These are phyloP conservation scores for Euura saliciscinereae DNA, from an alignment of 1,140 invertebrate species.

Conservation along the genomic window DNA sequence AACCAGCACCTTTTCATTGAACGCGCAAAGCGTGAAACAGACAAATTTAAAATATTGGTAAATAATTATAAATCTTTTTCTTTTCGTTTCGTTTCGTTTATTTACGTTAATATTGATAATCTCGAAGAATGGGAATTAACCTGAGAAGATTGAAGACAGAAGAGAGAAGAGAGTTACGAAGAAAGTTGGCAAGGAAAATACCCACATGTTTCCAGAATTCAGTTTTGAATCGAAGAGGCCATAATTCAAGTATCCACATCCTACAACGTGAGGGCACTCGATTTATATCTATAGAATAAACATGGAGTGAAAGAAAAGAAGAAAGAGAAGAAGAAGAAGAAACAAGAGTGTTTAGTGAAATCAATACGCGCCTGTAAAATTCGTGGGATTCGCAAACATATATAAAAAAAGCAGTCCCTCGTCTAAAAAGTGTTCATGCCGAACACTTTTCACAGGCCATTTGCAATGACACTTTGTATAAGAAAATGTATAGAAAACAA, in stretches of 20 bases:
- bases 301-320: conserved; percentile 13
- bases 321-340: background rate
- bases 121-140: background rate
- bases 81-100: too few species aligned
- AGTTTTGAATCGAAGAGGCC: background rate
- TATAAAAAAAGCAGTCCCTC: conserved; percentile 31
- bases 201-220: background rate
- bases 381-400: conserved; percentile 30
- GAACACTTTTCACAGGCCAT: conserved; percentile 4
- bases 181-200: too few species aligned
- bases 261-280: background rate
- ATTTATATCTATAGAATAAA: background rate
- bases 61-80: background rate
- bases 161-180: background rate
- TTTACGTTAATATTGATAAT: background rate
- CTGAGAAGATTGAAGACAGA: background rate
- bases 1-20: background rate
- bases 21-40: background rate
- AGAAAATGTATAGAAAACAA: conserved; percentile 6
- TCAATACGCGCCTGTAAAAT: background rate
- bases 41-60: background rate
- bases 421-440: background rate
- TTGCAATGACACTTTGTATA: conserved; percentile 25
- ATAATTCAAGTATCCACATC: background rate
- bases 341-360: conserved; percentile 15